phyloP scores from a whole-genome alignment of 2,113 vertebrate genomes.

The Labeo rohita region DNA sequence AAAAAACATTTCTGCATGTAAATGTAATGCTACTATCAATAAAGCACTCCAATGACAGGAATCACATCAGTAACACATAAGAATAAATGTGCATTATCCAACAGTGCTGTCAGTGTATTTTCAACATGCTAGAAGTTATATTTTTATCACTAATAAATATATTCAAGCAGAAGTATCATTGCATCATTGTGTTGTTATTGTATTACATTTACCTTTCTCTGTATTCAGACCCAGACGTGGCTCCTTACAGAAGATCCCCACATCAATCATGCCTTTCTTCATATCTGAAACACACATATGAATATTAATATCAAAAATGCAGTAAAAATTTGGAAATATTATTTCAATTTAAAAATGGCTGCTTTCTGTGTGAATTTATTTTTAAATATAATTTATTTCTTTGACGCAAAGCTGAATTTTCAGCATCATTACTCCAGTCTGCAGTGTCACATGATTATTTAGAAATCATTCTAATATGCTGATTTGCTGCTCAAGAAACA shows the following conservation, averaged over 20 bases:
- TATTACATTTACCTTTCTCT: constrained; percentile 86
- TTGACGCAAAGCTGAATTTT: too few species aligned
- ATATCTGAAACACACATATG: constrained; percentile 79
- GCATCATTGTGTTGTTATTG: not conserved
- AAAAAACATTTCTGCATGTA: not conserved
- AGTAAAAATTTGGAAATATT: too few species aligned
- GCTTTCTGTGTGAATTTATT: too few species aligned
- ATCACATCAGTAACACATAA: not conserved
- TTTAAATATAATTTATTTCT: too few species aligned
- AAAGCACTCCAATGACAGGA: not conserved
- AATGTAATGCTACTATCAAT: not conserved
- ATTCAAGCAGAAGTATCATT: not conserved
- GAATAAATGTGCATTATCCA: not conserved
- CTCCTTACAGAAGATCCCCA: constrained; percentile 90
- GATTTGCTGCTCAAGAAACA: too few species aligned
- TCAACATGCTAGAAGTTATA: not conserved
- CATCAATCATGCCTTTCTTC: constrained; percentile 90
- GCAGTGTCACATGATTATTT: too few species aligned
- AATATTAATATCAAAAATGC: not conserved
- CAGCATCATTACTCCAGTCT: too few species aligned
- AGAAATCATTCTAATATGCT: too few species aligned
- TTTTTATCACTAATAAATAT: not conserved
- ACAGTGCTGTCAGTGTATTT: not conserved
- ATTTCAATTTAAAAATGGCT: too few species aligned
- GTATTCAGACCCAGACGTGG: constrained; percentile 78